These are phyloP conservation scores for Leptinotarsa juncta DNA, from an alignment of 2,888 invertebrate genomes.

Conservation along the genomic window DNA sequence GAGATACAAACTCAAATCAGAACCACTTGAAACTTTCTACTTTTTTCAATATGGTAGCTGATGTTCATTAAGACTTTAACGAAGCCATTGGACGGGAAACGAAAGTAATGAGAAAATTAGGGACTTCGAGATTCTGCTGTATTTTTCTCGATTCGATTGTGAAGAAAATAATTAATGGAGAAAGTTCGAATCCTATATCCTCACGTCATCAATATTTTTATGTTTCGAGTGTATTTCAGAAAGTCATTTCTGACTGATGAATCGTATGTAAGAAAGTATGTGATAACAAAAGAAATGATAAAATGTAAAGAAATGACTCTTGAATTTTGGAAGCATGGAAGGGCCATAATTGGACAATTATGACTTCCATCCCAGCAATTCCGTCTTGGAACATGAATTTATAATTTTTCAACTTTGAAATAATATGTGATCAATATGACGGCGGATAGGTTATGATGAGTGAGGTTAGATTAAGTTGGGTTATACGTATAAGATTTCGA, in stretches of 20 bases:
- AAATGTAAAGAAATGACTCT: too few species aligned
- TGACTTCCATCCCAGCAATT: too few species aligned
- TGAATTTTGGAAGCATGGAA: too few species aligned
- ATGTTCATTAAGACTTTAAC: conserved; percentile 11
- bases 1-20: background rate
- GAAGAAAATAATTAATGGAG: conserved; percentile 15
- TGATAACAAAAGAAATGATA: too few species aligned
- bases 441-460: too few species aligned
- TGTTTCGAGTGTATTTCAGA: background rate
- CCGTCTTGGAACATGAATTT: too few species aligned
- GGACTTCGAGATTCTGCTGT: background rate
- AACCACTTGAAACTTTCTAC: background rate
- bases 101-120: conserved; percentile 12
- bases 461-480: too few species aligned
- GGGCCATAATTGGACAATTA: too few species aligned
- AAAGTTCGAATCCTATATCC: conserved; percentile 3
- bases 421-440: too few species aligned
- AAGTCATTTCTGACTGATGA: conserved; percentile 7
- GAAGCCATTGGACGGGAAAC: conserved; percentile 2
- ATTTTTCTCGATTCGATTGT: conserved; percentile 10
- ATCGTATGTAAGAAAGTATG: background rate
- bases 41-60: conserved; percentile 13
- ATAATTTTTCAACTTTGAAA: too few species aligned
- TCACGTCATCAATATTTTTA: conserved; percentile 12
- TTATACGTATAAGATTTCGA: too few species aligned